Conservation (phyloP, 2,888 invertebrate species). For the Pristionchus exspectatus region DNA sequence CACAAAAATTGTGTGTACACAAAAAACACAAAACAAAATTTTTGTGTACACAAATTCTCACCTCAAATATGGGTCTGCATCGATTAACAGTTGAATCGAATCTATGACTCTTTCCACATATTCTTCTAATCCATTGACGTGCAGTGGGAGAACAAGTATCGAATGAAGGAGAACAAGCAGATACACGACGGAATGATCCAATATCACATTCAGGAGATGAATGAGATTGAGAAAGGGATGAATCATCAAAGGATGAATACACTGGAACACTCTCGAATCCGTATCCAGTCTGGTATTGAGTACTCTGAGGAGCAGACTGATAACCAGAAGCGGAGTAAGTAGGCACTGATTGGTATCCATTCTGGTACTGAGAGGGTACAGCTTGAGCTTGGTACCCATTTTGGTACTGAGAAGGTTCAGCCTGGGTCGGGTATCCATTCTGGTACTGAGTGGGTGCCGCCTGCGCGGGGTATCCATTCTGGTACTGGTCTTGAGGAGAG, state of each 20-base stretch:
- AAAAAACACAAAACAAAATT: too few species aligned
- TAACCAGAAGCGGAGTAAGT: neutral
- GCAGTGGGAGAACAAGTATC: conserved; percentile 44
- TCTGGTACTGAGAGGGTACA: too few species aligned
- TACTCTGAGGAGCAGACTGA: neutral
- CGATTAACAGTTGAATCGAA: conserved; percentile 3
- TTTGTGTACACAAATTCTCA: too few species aligned
- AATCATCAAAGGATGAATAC: conserved; percentile 24
- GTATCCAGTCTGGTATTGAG: conserved; percentile 7
- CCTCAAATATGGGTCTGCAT: conserved; percentile 47
- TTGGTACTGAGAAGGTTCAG: neutral
- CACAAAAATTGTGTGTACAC: too few species aligned
- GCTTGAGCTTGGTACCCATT: too few species aligned
- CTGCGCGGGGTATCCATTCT: neutral
- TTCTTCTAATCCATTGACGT: conserved; percentile 12
- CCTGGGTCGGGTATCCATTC: neutral
- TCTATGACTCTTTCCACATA: conserved; percentile 46
- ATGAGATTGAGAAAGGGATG: neutral
- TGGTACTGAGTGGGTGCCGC: neutral
- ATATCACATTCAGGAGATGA: conserved; percentile 21
- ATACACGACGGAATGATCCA: conserved; percentile 16
- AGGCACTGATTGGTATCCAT: neutral
- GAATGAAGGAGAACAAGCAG: conserved; percentile 34
- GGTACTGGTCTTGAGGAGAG: neutral
- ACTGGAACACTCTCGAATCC: neutral